These are phyloP conservation scores for Orthosia incerta DNA, from an alignment of 2,888 invertebrate genomes.

Conservation along the genomic window DNA sequence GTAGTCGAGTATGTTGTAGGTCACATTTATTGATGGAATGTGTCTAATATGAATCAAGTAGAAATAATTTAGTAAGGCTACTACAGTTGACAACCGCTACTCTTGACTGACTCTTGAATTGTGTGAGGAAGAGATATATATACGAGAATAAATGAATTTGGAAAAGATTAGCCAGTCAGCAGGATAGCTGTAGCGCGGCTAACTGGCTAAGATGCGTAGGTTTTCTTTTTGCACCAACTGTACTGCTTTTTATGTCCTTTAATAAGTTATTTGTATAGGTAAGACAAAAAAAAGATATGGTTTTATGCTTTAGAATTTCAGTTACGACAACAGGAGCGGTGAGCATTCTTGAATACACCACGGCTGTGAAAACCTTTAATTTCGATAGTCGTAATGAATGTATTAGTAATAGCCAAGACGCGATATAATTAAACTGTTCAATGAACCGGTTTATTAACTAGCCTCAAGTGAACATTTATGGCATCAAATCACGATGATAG, in stretches of 20 bases:
- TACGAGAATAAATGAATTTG: not conserved
- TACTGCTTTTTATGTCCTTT: too few relatives aligned
- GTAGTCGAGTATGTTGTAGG: too few relatives aligned
- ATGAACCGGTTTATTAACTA: slow-evolving; percentile 6
- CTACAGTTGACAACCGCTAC: too few relatives aligned
- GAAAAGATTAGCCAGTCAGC: too few relatives aligned
- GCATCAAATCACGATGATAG: too few relatives aligned
- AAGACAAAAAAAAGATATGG: not conserved
- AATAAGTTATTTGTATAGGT: not conserved
- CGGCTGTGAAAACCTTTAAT: not conserved
- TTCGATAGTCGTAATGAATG: not conserved
- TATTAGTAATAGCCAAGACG: not conserved
- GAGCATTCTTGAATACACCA: not conserved
- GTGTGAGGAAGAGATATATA: not conserved
- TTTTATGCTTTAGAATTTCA: not conserved
- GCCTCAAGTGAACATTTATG: slow-evolving; percentile 6
- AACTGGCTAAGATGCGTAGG: too few relatives aligned
- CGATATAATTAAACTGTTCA: not conserved
- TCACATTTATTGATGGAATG: too few relatives aligned
- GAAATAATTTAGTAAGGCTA: too few relatives aligned
- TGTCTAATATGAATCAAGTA: too few relatives aligned
- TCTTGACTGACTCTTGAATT: not conserved
- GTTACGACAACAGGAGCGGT: too few relatives aligned
- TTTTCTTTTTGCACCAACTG: not conserved
- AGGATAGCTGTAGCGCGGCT: too few relatives aligned